A percentile compares a stretch with the other conserved stretches of the same genome.
Evolutionary conservation across 2,797 vertebrate species (phyloP).

Genomic region (Bradypus variegatus): DNA sequence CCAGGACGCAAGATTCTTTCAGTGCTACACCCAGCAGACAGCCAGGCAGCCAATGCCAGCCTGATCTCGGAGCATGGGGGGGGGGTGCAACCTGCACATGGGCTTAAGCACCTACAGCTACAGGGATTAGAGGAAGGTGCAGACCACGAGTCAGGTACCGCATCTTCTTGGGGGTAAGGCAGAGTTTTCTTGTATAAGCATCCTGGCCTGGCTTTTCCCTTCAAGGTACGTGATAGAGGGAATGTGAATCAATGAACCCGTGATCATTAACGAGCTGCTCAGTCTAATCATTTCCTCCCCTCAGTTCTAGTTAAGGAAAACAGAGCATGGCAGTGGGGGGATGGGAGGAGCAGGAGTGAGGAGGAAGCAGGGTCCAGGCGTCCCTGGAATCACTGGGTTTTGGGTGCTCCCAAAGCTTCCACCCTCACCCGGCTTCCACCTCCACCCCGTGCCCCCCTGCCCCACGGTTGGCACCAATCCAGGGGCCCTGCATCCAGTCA

Average conservation of each 20-base stretch:
- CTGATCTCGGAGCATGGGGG: not conserved
- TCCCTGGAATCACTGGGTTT: not conserved
- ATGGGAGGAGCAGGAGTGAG: not conserved
- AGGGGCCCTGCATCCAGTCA: fast-evolving
- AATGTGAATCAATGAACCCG: constrained; percentile 5
- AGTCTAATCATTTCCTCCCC: constrained; percentile 58
- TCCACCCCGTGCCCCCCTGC: not conserved
- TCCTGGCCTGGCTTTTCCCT: constrained; percentile 6
- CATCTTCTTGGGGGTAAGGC: not conserved
- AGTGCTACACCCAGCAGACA: not conserved
- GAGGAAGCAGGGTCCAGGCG: not conserved
- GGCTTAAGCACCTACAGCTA: not conserved
- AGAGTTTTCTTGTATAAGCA: not conserved
- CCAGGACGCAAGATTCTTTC: not conserved
- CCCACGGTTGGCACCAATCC: not conserved
- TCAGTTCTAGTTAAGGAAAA: constrained; percentile 66
- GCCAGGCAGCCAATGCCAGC: not conserved
- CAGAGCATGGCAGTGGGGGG: not conserved
- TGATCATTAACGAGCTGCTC: constrained; percentile 60
- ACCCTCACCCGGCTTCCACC: not conserved
- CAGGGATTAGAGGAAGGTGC: not conserved
- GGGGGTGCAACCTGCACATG: not conserved
- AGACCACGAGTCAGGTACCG: not conserved
- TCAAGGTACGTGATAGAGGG: not conserved
- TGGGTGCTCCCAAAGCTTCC: not conserved